Evolutionary conservation across 2,113 vertebrate species (phyloP).

Genomic region (Merops nubicus): DNA sequence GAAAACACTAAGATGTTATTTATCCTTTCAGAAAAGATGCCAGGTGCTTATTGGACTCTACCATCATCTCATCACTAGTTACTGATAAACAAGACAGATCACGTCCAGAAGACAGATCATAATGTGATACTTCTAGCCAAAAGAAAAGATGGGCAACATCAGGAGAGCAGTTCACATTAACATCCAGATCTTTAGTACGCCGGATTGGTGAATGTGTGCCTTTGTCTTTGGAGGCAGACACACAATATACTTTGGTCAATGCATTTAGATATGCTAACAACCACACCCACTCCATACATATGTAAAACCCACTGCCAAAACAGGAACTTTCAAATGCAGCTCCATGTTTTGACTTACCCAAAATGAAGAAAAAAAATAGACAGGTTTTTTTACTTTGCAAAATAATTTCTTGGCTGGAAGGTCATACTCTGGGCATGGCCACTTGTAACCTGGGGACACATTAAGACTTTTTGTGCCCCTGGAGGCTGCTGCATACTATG

Average conservation of each 20-base stretch:
- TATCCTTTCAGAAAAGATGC: slow-evolving; percentile 71
- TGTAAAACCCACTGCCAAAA: neutral
- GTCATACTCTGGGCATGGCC: neutral
- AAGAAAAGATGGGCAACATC: slow-evolving; percentile 61
- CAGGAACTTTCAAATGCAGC: neutral
- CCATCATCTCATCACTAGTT: slow-evolving; percentile 52
- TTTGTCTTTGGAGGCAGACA: neutral
- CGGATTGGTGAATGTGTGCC: slow-evolving; percentile 13
- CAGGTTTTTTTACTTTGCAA: neutral
- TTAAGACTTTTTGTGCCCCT: neutral
- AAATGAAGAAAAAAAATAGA: neutral
- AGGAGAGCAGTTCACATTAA: slow-evolving; percentile 35
- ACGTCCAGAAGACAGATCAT: slow-evolving; percentile 59
- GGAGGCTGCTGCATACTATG: neutral
- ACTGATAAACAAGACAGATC: slow-evolving; percentile 59
- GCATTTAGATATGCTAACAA: neutral
- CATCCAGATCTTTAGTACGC: slow-evolving; percentile 20
- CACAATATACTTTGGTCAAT: neutral
- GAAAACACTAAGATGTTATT: slow-evolving; percentile 71
- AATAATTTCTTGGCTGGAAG: neutral
- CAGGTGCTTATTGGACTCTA: slow-evolving; percentile 64
- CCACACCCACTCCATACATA: neutral
- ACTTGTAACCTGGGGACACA: neutral
- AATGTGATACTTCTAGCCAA: slow-evolving; percentile 42
- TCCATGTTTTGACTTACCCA: neutral